Evolutionary conservation across 1,140 invertebrate species (phyloP).

Genomic region (Gonatopus flavifemur): DNA sequence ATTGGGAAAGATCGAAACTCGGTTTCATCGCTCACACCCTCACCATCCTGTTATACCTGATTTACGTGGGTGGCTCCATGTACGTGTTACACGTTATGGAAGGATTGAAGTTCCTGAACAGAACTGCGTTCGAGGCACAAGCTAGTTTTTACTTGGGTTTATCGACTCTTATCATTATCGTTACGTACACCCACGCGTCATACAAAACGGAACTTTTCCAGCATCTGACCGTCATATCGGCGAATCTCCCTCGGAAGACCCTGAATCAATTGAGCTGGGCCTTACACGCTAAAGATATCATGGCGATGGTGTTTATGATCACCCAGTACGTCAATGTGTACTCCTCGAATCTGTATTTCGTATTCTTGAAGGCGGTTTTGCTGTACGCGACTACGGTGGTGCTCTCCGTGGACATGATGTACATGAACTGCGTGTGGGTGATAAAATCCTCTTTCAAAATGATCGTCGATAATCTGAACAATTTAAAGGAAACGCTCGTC

Average conservation of each 20-base stretch:
- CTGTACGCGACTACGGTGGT: conserved; percentile 29
- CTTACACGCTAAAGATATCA: conserved; percentile 40
- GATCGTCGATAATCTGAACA: conserved; percentile 31
- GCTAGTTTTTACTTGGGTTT: conserved; percentile 33
- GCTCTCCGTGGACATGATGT: conserved; percentile 39
- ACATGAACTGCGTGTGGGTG: conserved; percentile 40
- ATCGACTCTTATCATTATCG: conserved; percentile 4
- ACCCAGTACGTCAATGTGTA: conserved; percentile 21
- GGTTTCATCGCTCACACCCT: conserved; percentile 16
- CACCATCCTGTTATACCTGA: conserved; percentile 1
- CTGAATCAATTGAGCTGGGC: conserved; percentile 28
- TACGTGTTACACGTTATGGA: conserved; percentile 31
- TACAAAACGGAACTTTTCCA: conserved; percentile 28
- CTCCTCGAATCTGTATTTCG: background rate
- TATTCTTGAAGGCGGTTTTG: background rate
- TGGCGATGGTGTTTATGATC: conserved; percentile 31
- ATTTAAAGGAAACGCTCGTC: conserved; percentile 23
- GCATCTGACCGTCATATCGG: conserved; percentile 18
- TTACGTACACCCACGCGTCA: conserved; percentile 15
- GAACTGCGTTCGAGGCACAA: conserved; percentile 22
- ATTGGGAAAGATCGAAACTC: conserved; percentile 8
- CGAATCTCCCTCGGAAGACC: conserved; percentile 22
- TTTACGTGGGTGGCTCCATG: background rate
- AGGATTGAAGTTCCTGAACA: background rate
- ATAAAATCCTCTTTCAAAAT: conserved; percentile 38